phyloP scores from a whole-genome alignment of 2,797 vertebrate genomes.

The Poeciliopsis paucimaculata region DNA sequence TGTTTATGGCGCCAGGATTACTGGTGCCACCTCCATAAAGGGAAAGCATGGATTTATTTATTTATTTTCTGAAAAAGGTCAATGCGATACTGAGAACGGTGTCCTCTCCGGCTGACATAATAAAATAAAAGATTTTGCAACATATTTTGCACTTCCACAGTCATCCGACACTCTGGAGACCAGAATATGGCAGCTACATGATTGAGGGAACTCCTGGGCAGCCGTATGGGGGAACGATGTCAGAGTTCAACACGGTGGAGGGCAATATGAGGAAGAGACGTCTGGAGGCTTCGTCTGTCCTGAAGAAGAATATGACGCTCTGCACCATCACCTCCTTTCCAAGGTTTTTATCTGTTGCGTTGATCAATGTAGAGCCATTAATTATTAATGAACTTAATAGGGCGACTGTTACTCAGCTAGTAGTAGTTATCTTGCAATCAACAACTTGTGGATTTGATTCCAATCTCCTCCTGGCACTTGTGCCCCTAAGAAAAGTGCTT shows the following conservation, averaged over 20 bases:
- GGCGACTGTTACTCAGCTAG: background rate
- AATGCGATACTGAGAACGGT: background rate
- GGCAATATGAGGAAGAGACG: constrained; percentile 96
- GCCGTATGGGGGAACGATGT: constrained; percentile 97
- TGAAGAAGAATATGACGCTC: constrained; percentile 87
- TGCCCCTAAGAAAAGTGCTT: background rate
- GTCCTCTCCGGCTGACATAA: background rate
- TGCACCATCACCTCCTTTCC: constrained; percentile 96
- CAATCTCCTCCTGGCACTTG: background rate
- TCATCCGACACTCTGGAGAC: constrained; percentile 98
- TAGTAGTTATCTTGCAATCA: background rate
- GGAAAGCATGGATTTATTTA: background rate
- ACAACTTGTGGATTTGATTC: background rate
- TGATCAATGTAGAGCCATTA: background rate
- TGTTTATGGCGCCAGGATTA: constrained; percentile 38
- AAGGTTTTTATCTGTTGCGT: constrained; percentile 70
- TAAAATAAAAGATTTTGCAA: constrained; percentile 11
- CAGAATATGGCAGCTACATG: constrained; percentile 98
- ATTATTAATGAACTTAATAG: background rate
- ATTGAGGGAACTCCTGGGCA: constrained; percentile 97
- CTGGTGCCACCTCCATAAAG: constrained; percentile 31
- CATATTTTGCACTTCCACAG: constrained; percentile 72
- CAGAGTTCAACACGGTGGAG: constrained; percentile 98
- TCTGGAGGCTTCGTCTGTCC: constrained; percentile 88
- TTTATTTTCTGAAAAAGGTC: constrained; percentile 40